Base-by-base conservation (phyloP, 2,888 invertebrate genomes). In the Patella depressa region DNA sequence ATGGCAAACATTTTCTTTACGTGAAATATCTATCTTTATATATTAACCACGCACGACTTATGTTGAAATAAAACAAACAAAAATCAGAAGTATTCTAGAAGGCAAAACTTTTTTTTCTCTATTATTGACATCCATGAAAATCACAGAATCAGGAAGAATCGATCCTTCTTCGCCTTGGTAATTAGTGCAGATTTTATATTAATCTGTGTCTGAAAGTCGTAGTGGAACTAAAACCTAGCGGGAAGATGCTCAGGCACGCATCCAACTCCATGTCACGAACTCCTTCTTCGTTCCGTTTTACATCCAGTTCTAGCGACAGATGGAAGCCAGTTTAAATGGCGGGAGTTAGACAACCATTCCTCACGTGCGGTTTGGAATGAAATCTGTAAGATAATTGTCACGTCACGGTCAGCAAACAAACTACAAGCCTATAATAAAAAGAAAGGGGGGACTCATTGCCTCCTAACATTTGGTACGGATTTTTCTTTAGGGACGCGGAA, bases 291-390 rank as follows among this genome's bases (percentile, higher is more conserved):
- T 65, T 65, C 19, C 65, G 65, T 19, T 65, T 65, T 19, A 65
- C 19, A 11, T 65, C 24, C 19, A 65, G 19, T 65, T 24, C 65
- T 65, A 65, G 14, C 65, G 65, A 65, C 65, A 65, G 65, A 65
- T 65, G 65, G 65, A 65, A 65, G 19, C 24, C 19, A 12, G 19
- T 65, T 24, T 65, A 65, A 65, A 65, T 65, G 65, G 65, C 65
- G 65, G 65, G 65, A 65, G 65, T 12, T 65, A 11, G 65, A 65
- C 11, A 12, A 24, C 19, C 24, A 24, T 65, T 65, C 65, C 65
- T 65, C 65, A 65, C 65, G 65, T 65, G 65, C 65, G 65, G 65
- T 65, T 65, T 65, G 24, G 65, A 19, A 24, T 24, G 19, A 65
- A 65, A 65, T 19, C 65, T 24, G 65, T 19, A 65, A 24, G 15